Percentiles rank a stretch among this genome's conserved stretches.
These are phyloP conservation scores for Brachyptera risi DNA, from an alignment of 2,888 invertebrate genomes.

Conservation along the genomic window DNA sequence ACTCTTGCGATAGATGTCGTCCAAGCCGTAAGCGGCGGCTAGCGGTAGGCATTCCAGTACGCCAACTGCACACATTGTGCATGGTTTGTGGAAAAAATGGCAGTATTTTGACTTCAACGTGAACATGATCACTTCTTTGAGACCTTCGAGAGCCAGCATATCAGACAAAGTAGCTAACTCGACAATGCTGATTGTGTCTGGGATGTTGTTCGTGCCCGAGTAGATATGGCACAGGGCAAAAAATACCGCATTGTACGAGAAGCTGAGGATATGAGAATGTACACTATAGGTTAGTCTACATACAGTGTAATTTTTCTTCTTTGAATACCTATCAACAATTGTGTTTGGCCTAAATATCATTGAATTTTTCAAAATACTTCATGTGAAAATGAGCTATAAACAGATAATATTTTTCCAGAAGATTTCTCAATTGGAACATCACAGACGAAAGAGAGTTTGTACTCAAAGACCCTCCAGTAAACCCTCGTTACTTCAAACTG, in stretches of 20 bases:
- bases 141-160: constrained; percentile 83
- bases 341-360: no score
- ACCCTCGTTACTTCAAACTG: no score
- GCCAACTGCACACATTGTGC: constrained; percentile 80
- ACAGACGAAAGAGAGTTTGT: no score
- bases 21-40: constrained; percentile 78
- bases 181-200: constrained; percentile 78
- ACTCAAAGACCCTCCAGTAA: no score
- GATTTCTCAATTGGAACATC: no score
- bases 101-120: constrained; percentile 85
- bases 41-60: constrained; percentile 84
- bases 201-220: constrained; percentile 85
- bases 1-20: constrained; percentile 82
- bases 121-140: constrained; percentile 87
- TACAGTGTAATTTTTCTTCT: no score
- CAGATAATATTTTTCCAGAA: no score
- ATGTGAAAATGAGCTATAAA: no score
- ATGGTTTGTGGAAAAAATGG: constrained; percentile 94
- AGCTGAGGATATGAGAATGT: constrained; percentile 55
- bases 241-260: constrained; percentile 79
- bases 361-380: no score
- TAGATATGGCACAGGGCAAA: constrained; percentile 92
- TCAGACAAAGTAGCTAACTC: constrained; percentile 86
- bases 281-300: no score
- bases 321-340: no score